These are phyloP conservation scores for Bryconaethiops microstoma DNA, from an alignment of 2,797 vertebrate species.

Conservation along the genomic window DNA sequence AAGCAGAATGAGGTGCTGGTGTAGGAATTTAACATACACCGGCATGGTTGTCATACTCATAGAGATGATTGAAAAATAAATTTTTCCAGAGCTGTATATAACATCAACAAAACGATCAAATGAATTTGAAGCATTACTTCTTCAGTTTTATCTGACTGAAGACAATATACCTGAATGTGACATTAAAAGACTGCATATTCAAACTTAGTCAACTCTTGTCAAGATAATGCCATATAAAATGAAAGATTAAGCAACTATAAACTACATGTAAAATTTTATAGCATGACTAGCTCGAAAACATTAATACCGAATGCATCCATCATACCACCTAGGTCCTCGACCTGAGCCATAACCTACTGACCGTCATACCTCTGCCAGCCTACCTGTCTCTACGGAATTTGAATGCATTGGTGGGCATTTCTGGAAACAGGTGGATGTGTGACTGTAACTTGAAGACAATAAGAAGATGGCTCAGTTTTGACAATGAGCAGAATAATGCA, in stretches of 20 bases:
- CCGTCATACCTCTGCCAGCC: slow-evolving; percentile 70
- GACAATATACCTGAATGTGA: too few species aligned
- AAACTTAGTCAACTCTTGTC: too few species aligned
- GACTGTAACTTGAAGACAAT: slow-evolving; percentile 72
- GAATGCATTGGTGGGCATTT: slow-evolving; percentile 69
- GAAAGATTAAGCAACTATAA: background rate
- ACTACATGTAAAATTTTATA: background rate
- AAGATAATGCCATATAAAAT: too few species aligned
- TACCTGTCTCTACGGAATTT: slow-evolving; percentile 73
- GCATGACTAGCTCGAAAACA: background rate
- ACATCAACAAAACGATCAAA: too few species aligned
- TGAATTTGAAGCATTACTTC: too few species aligned
- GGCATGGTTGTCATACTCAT: too few species aligned
- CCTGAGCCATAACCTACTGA: slow-evolving; percentile 84
- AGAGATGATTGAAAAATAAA: too few species aligned
- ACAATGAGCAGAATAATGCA: slow-evolving; percentile 65
- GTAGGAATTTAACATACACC: too few species aligned
- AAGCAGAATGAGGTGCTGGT: too few species aligned
- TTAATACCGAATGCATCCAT: slow-evolving; percentile 18
- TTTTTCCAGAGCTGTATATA: too few species aligned
- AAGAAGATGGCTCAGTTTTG: slow-evolving; percentile 68
- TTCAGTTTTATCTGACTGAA: too few species aligned
- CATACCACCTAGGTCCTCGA: slow-evolving; percentile 78
- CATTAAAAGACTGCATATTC: too few species aligned
- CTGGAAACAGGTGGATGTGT: slow-evolving; percentile 79